Evolutionary conservation across 2,113 vertebrate genomes (phyloP).

Genomic region (Pterophyllum scalare): DNA sequence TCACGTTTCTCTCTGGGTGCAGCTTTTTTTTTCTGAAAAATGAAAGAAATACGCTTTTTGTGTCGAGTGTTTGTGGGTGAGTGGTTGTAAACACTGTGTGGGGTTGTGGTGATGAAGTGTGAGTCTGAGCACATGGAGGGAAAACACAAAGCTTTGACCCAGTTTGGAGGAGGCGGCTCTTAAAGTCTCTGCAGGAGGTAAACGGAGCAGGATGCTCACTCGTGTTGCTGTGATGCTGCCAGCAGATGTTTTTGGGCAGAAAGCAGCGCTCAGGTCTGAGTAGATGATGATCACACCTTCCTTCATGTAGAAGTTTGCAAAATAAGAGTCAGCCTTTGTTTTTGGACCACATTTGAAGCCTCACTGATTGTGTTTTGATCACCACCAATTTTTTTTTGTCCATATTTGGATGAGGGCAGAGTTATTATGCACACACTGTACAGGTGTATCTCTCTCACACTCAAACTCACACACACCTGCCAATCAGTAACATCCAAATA

Average conservation of each 20-base stretch:
- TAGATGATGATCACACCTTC: accelerated
- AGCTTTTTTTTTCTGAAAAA: background rate
- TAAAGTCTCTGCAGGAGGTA: background rate
- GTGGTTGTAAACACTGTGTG: background rate
- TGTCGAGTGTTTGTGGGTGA: background rate
- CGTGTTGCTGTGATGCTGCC: background rate
- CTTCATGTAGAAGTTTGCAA: background rate
- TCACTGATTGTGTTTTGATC: too few species aligned
- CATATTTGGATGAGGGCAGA: accelerated
- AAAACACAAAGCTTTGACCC: accelerated
- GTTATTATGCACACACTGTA: background rate
- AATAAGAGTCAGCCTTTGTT: background rate
- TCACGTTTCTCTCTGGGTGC: background rate
- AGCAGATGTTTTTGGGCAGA: too few species aligned
- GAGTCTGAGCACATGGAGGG: background rate
- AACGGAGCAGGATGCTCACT: background rate
- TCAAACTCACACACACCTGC: too few species aligned
- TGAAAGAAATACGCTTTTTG: background rate
- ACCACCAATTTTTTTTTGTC: too few species aligned
- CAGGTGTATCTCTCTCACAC: too few species aligned
- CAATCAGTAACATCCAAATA: too few species aligned
- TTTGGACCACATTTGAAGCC: too few species aligned
- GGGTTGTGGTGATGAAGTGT: background rate
- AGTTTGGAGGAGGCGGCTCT: background rate
- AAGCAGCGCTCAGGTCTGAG: too few species aligned